Conservation (phyloP, 2,888 invertebrate species). For the Hirtodrosophila duncani region DNA sequence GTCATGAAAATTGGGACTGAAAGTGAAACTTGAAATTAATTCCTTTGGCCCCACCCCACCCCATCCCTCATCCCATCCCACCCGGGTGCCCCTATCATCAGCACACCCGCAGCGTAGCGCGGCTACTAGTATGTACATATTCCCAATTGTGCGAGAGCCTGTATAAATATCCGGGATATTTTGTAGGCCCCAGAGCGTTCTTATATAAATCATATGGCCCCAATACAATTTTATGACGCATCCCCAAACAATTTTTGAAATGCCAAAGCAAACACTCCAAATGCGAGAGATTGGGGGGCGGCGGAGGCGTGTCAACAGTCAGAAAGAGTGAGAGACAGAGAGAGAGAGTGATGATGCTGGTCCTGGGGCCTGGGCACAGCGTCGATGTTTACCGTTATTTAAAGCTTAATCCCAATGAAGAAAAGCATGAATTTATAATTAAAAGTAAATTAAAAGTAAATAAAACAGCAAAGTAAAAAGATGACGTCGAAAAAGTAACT, state of each 20-base stretch:
- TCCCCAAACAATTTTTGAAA: slow-evolving; percentile 38
- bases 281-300: too few relatives aligned
- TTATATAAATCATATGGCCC: slow-evolving; percentile 44
- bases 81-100: background rate
- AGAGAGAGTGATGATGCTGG: background rate
- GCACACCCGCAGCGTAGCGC: too few relatives aligned
- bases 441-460: slow-evolving; percentile 73
- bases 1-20: slow-evolving; percentile 38
- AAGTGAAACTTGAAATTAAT: slow-evolving; percentile 65
- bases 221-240: slow-evolving; percentile 54
- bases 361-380: background rate
- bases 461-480: slow-evolving; percentile 43
- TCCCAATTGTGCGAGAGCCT: slow-evolving; percentile 44
- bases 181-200: background rate
- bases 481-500: slow-evolving; percentile 21
- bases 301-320: too few relatives aligned
- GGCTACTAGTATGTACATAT: too few relatives aligned
- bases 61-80: background rate
- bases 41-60: slow-evolving; percentile 21
- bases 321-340: background rate
- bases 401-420: slow-evolving; percentile 69
- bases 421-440: slow-evolving; percentile 71
- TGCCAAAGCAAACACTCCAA: background rate
- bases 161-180: slow-evolving; percentile 40
- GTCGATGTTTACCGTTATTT: slow-evolving; percentile 64